Percentiles rank a stretch among this genome's conserved stretches.
phyloP scores from a whole-genome alignment of 2,113 vertebrate species.

The Varanus salvator region DNA sequence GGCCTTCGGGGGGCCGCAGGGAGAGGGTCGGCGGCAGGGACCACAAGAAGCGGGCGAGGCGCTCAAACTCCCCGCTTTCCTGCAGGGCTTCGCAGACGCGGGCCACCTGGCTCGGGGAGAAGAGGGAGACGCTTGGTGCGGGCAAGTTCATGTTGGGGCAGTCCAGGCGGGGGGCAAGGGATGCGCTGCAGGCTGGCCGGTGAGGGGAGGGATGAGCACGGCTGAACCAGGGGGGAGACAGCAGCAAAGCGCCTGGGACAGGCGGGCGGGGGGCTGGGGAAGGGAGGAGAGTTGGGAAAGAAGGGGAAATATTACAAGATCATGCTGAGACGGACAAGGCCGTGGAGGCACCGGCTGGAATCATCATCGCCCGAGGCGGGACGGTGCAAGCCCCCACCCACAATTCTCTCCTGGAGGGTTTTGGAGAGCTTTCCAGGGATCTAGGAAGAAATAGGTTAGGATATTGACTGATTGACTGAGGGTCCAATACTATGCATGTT shows the following conservation, averaged over 20 bases:
- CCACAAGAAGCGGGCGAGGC: slow-evolving; percentile 23
- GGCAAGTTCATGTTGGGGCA: slow-evolving; percentile 2
- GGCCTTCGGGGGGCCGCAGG: not conserved
- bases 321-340: not conserved
- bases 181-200: not conserved
- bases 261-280: not conserved
- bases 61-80: slow-evolving; percentile 9
- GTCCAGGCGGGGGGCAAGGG: not conserved
- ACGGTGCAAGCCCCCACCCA: not conserved
- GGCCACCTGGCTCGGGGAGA: slow-evolving; percentile 30
- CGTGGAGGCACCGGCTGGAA: not conserved
- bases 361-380: not conserved
- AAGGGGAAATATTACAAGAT: not conserved
- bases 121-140: slow-evolving; percentile 6
- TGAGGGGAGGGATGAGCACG: not conserved
- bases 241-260: not conserved
- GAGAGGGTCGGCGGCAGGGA: not conserved
- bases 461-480: too few relatives aligned
- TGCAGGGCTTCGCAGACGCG: slow-evolving; percentile 20
- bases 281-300: too few relatives aligned
- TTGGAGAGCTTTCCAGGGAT: too few relatives aligned
- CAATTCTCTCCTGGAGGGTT: too few relatives aligned
- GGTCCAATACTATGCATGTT: too few relatives aligned
- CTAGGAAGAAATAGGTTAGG: too few relatives aligned
- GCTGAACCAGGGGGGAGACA: too few relatives aligned